phyloP scores from a whole-genome alignment of 1,140 invertebrate genomes.

The Heliconius congener region DNA sequence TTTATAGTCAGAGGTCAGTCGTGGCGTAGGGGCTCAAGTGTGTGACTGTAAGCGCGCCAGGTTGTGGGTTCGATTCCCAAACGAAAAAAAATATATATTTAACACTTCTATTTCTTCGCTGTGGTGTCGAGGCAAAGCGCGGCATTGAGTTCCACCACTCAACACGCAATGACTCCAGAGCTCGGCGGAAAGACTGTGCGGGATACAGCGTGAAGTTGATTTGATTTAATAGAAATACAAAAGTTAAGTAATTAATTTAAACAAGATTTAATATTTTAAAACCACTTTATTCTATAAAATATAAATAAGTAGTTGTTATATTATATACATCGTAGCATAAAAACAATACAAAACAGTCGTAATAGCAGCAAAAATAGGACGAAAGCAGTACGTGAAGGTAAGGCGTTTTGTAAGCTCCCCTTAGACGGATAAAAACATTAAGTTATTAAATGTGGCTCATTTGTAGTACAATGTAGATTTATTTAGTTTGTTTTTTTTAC shows the following conservation, averaged over 20 bases:
- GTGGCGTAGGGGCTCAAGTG: too few species aligned
- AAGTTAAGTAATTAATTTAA: conserved; percentile 20
- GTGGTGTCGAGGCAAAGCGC: too few species aligned
- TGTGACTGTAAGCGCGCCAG: too few species aligned
- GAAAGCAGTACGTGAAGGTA: conserved; percentile 1
- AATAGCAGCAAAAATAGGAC: conserved; percentile 32
- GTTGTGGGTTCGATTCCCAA: too few species aligned
- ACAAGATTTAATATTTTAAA: conserved; percentile 39
- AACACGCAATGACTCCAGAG: too few species aligned
- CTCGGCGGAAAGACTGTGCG: too few species aligned
- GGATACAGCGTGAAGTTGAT: too few species aligned
- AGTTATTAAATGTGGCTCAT: conserved; percentile 3
- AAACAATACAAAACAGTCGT: conserved; percentile 36
- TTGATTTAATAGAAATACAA: neutral
- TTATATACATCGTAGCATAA: conserved; percentile 45
- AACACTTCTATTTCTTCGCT: too few species aligned
- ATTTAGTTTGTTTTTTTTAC: neutral
- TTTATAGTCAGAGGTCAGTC: too few species aligned
- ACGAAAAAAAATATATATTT: too few species aligned
- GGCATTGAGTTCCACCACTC: too few species aligned
- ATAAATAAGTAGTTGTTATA: conserved; percentile 54
- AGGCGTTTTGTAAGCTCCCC: neutral
- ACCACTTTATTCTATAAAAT: conserved; percentile 63
- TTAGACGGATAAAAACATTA: neutral
- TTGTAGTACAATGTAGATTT: neutral